These are phyloP conservation scores for Sphinx pinastri DNA, from an alignment of 2,888 invertebrate species.

Conservation along the genomic window DNA sequence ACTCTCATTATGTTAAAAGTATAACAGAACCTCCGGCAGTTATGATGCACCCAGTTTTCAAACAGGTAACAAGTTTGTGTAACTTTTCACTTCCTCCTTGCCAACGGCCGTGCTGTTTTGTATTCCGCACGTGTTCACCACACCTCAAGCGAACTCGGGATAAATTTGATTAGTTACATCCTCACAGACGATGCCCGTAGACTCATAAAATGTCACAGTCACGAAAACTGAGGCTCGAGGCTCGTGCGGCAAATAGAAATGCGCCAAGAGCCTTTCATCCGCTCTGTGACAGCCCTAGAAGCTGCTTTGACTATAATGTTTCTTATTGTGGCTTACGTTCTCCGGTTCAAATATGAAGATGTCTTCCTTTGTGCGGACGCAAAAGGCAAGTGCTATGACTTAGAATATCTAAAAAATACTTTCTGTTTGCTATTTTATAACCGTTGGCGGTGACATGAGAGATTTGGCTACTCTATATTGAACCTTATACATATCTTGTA, in stretches of 20 bases:
- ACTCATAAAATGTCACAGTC: conserved; percentile 39
- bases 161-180: conserved; percentile 40
- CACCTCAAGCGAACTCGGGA: conserved; percentile 37
- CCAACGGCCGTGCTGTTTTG: conserved; percentile 45
- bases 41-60: conserved; percentile 32
- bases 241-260: conserved; percentile 55
- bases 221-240: conserved; percentile 34
- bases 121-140: conserved; percentile 42
- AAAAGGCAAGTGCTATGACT: conserved; percentile 44
- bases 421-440: conserved; percentile 20
- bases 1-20: conserved; percentile 32
- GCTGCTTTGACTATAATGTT: conserved; percentile 58
- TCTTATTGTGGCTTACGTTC: conserved; percentile 54
- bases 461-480: neutral
- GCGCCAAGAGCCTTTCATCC: conserved; percentile 44
- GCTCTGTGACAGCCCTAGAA: conserved; percentile 45
- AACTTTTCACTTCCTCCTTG: conserved; percentile 47
- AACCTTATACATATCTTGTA: neutral
- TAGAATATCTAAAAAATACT: conserved; percentile 32
- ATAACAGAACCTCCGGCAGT: conserved; percentile 8
- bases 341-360: conserved; percentile 47
- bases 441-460: neutral
- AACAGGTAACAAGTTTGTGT: conserved; percentile 52
- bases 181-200: conserved; percentile 33
- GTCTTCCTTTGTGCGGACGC: conserved; percentile 49